A percentile compares a stretch with the other conserved stretches of the same genome.
phyloP scores from a whole-genome alignment of 2,113 vertebrate species.

The Chaetops frenatus region DNA sequence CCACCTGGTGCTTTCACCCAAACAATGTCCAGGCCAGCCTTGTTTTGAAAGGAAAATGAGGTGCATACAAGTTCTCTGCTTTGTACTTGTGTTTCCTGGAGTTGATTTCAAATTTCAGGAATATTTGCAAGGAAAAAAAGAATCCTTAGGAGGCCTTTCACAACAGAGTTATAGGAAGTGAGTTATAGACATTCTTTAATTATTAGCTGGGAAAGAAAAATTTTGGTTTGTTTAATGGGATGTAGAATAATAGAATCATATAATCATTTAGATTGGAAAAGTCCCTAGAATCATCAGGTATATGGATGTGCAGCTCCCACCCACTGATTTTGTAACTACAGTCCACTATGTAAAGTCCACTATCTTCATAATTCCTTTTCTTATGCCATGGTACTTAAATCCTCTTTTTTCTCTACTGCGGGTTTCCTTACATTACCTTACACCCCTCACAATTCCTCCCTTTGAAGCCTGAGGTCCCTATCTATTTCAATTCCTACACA shows the following conservation, averaged over 20 bases:
- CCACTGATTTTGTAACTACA: not conserved
- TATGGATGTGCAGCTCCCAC: not conserved
- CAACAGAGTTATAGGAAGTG: not conserved
- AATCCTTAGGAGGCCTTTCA: not conserved
- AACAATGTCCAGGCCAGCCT: not conserved
- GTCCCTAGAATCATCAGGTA: not conserved
- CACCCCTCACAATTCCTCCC: not conserved
- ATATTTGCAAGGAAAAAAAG: not conserved
- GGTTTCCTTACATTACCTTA: not conserved
- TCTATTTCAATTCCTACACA: not conserved
- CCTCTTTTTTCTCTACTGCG: not conserved
- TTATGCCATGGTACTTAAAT: not conserved
- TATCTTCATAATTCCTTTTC: not conserved
- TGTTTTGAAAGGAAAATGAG: not conserved
- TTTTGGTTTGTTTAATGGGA: fast-evolving
- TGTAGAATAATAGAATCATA: not conserved
- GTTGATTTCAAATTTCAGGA: not conserved
- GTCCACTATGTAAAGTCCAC: not conserved
- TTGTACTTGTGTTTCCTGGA: not conserved
- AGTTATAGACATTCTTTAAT: not conserved
- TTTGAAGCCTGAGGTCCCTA: not conserved
- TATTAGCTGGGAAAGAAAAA: not conserved
- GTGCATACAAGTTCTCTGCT: not conserved
- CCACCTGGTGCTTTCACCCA: not conserved
- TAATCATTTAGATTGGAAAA: not conserved